phyloP scores from a whole-genome alignment of 1,140 invertebrate genomes.

The Diorhabda carinulata region DNA sequence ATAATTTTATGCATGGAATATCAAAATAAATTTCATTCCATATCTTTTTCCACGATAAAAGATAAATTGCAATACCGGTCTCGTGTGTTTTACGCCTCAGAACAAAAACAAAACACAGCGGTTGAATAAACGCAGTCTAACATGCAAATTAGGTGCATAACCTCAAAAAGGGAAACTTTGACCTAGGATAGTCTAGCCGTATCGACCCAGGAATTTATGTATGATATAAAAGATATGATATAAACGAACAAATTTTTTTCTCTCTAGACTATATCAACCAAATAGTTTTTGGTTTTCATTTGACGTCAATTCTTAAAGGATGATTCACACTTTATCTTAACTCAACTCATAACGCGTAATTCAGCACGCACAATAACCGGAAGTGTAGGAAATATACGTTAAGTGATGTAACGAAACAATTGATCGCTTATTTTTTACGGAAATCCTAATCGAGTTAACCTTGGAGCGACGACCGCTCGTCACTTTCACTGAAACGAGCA shows the following conservation, averaged over 20 bases:
- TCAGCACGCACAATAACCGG: conserved; percentile 13
- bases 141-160: conserved; percentile 14
- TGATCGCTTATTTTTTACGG: conserved; percentile 15
- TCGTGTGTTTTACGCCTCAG: background rate
- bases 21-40: background rate
- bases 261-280: background rate
- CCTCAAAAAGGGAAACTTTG: conserved; percentile 21
- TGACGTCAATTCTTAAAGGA: no score
- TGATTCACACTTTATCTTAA: background rate
- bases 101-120: conserved; percentile 5
- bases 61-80: background rate
- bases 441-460: conserved; percentile 15
- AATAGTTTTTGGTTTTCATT: no score
- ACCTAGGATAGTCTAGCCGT: conserved; percentile 31
- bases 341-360: background rate
- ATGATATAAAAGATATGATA: background rate
- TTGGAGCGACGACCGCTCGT: conserved; percentile 1
- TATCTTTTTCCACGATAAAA: background rate
- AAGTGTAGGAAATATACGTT: conserved; percentile 12
- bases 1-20: background rate
- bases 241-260: background rate
- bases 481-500: conserved; percentile 15
- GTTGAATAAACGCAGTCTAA: background rate
- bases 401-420: conserved; percentile 15
- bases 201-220: conserved; percentile 20